phyloP scores from a whole-genome alignment of 2,113 vertebrate genomes.

The Aix galericulata region DNA sequence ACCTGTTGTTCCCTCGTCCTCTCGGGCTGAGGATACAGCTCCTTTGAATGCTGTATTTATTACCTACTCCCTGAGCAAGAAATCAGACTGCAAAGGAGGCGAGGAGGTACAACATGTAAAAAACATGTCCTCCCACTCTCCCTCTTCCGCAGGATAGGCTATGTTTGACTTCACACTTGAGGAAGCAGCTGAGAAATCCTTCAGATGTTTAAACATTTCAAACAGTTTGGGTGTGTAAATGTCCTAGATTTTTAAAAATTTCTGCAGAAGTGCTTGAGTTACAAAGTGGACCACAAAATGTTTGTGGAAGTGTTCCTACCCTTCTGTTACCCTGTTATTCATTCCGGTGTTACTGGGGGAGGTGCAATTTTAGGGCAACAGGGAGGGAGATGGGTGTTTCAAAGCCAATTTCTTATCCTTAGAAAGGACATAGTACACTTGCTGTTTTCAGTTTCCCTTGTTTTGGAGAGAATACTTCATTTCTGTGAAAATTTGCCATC shows the following conservation, averaged over 20 bases:
- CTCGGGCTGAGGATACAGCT: neutral
- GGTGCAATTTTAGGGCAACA: neutral
- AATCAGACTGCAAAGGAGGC: slow-evolving; percentile 65
- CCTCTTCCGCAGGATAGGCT: slow-evolving; percentile 11
- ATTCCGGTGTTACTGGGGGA: neutral
- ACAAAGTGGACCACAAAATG: slow-evolving; percentile 22
- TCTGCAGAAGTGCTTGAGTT: neutral
- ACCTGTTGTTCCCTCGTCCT: slow-evolving; percentile 37
- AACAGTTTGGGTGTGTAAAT: slow-evolving; percentile 1
- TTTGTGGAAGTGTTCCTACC: neutral
- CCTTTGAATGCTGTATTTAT: neutral
- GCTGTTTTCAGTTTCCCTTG: neutral
- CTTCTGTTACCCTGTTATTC: neutral
- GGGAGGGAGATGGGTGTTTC: neutral
- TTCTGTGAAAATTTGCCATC: neutral
- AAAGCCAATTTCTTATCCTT: neutral
- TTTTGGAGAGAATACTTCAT: neutral
- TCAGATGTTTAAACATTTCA: slow-evolving; percentile 57
- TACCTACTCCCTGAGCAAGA: neutral
- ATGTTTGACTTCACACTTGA: slow-evolving; percentile 60
- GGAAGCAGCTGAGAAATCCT: slow-evolving; percentile 61
- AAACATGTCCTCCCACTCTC: slow-evolving; percentile 70
- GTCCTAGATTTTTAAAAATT: slow-evolving; percentile 35
- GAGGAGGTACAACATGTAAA: slow-evolving; percentile 62
- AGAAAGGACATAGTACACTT: neutral